Percentiles rank a stretch among this genome's conserved stretches.
Conservation (phyloP, 2,888 invertebrate species). For the Auanema freiburgensis region DNA sequence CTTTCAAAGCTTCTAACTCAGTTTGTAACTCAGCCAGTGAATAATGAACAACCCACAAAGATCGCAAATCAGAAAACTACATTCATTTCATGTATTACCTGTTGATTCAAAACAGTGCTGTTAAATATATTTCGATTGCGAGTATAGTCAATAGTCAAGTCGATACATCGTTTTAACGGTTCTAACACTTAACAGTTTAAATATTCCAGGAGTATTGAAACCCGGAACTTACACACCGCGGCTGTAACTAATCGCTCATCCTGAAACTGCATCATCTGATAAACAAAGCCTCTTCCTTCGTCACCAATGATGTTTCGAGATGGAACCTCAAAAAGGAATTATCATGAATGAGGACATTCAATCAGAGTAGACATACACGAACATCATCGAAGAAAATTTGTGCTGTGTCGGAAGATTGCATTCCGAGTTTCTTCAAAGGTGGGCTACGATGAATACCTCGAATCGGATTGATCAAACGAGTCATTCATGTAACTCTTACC, state of each 20-base stretch:
- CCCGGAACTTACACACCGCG: constrained; percentile 45
- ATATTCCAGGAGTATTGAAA: background rate
- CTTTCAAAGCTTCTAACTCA: constrained; percentile 69
- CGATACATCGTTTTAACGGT: constrained; percentile 66
- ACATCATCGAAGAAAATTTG: constrained; percentile 71
- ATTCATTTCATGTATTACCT: constrained; percentile 20
- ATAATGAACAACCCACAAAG: constrained; percentile 67
- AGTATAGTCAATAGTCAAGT: constrained; percentile 69
- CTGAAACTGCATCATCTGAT: constrained; percentile 71
- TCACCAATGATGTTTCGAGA: constrained; percentile 69
- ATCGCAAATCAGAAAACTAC: constrained; percentile 27
- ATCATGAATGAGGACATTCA: too few relatives aligned
- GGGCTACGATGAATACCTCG: constrained; percentile 60
- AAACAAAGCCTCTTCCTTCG: constrained; percentile 68
- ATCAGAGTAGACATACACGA: constrained; percentile 20
- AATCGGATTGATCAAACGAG: background rate
- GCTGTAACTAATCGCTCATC: constrained; percentile 68
- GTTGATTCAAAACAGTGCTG: constrained; percentile 65
- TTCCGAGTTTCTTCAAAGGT: constrained; percentile 69
- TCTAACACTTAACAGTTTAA: constrained; percentile 48
- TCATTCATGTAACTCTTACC: constrained; percentile 9
- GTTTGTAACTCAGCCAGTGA: constrained; percentile 70
- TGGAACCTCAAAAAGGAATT: too few relatives aligned
- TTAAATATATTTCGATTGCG: constrained; percentile 68
- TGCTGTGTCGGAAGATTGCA: constrained; percentile 69